Evolutionary conservation across 2,888 invertebrate genomes (phyloP).

Genomic region (Rhorus exstirpatorius): DNA sequence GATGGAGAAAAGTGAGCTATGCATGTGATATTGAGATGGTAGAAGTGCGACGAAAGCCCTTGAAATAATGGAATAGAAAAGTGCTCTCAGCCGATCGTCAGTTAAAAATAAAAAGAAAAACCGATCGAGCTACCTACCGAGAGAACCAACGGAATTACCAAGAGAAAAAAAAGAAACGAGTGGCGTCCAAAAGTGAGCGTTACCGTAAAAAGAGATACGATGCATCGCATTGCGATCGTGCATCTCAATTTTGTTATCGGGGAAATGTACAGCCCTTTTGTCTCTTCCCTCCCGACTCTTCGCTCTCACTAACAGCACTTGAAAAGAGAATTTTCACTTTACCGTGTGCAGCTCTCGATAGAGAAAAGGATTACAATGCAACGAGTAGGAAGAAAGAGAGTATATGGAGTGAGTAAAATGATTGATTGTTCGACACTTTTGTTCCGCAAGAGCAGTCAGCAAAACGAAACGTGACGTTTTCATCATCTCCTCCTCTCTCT

Average conservation of each 20-base stretch:
- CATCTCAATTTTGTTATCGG: conserved; percentile 68
- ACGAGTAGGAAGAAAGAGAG: conserved; percentile 32
- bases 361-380: conserved; percentile 60
- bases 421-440: conserved; percentile 65
- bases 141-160: conserved; percentile 16
- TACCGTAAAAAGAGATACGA: conserved; percentile 63
- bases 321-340: conserved; percentile 56
- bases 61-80: conserved; percentile 69
- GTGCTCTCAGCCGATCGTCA: conserved; percentile 38
- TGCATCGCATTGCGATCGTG: conserved; percentile 65
- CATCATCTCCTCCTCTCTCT: not conserved
- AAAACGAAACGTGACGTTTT: conserved; percentile 39
- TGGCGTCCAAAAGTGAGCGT: conserved; percentile 66
- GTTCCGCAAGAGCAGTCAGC: conserved; percentile 40
- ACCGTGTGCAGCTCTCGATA: conserved; percentile 42
- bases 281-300: conserved; percentile 29
- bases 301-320: conserved; percentile 47
- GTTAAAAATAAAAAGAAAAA: conserved; percentile 44
- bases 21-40: conserved; percentile 29
- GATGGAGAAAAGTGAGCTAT: conserved; percentile 37
- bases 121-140: conserved; percentile 20
- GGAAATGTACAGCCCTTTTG: conserved; percentile 64
- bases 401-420: conserved; percentile 44
- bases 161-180: not conserved
- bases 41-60: conserved; percentile 53